Conservation (phyloP, 2,797 vertebrate genomes). For the Meriones psammophilus region DNA sequence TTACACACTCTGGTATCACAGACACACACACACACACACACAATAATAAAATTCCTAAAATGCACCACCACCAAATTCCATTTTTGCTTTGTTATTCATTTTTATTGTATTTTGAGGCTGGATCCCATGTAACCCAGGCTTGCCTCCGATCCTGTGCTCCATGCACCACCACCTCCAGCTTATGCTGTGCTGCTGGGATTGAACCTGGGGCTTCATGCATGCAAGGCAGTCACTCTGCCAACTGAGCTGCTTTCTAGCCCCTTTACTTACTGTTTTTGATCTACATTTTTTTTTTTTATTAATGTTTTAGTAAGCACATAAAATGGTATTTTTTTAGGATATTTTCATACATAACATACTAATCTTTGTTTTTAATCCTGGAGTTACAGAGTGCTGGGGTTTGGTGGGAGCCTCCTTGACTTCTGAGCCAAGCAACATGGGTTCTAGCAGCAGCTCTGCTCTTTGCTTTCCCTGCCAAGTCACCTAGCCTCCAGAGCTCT, state of each 20-base stretch:
- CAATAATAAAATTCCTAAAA: too few species aligned
- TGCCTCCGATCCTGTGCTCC: background rate
- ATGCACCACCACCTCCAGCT: background rate
- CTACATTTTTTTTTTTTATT: background rate
- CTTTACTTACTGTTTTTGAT: background rate
- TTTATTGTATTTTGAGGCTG: background rate
- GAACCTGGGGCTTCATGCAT: background rate
- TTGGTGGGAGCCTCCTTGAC: background rate
- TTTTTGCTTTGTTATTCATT: background rate
- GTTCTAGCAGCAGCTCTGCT: background rate
- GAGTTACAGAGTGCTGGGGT: background rate
- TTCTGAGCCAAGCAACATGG: background rate
- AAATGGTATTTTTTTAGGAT: background rate
- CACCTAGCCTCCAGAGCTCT: background rate
- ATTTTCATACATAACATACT: background rate
- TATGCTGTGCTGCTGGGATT: background rate
- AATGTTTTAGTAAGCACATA: background rate
- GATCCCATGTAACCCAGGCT: background rate
- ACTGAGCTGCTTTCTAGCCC: background rate
- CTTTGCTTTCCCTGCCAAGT: background rate
- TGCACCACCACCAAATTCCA: too few species aligned
- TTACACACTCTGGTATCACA: background rate
- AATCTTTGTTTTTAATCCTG: background rate
- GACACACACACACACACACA: background rate
- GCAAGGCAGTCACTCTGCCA: background rate